Evolutionary conservation across 1,140 invertebrate species (phyloP), one percentile per base, ranked within the genome.

Genomic region (Cotesia chilonis): DNA sequence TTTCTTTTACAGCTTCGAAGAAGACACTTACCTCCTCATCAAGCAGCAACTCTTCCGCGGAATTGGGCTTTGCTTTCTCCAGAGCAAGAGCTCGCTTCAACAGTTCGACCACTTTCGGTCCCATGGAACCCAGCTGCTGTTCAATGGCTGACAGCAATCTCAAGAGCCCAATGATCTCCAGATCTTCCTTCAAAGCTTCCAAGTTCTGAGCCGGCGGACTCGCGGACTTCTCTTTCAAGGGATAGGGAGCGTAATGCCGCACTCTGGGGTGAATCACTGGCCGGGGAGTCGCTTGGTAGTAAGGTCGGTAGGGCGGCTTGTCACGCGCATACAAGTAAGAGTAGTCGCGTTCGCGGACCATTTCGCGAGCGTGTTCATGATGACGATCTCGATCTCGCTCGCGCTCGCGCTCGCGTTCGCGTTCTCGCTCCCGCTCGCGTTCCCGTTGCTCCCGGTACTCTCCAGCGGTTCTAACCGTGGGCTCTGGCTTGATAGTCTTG

Each of bases 1-100:
- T 95, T 80, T 95, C 94, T 80, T 95, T 95, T 0, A 92, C 91
- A 0, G 93, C 94, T 85, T 95, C 94, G 66, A 96, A 90, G 55
- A 95, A 85, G 0, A 94, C 91, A 77, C 90, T 90, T 64, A 92
- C 90, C 47, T 91, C 88, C 35, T 93, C 91, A 74, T 92, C 90
- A 37, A 90, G 87, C 0, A 95, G 79, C 2, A 95, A 76, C 65
- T 92, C 89, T 68, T 94, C 93, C 0, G 93, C 92, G 3, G 92
- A 92, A 82, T 93, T 93, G 0, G 92, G 80, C 17, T 84, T 83
- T n/a, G 88, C 88, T 82, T 93, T 94, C 77, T 95, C 94, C 84
- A 94, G 89, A 14, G 92, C 91, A 9, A 96, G 80, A 0, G 93
- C 93, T 72, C 91, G 90, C 0, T 92, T 90, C 1, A 96, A 80